phyloP scores from a whole-genome alignment of 2,888 invertebrate genomes.

The Pollenia angustigena region DNA sequence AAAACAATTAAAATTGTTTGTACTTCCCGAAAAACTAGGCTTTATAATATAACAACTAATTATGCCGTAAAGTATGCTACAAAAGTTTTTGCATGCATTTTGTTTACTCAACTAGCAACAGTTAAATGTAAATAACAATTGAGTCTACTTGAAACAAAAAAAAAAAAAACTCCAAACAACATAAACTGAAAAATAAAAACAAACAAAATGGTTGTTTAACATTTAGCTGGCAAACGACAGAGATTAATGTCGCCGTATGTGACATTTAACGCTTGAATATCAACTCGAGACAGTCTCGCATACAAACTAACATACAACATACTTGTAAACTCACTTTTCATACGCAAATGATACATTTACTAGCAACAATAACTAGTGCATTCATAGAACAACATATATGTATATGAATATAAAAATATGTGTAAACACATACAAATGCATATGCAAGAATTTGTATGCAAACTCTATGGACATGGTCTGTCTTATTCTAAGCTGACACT shows the following conservation, averaged over 20 bases:
- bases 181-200: not conserved
- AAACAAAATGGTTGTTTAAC: conserved; percentile 6
- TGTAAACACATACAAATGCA: not conserved
- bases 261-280: conserved; percentile 76
- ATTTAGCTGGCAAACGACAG: conserved; percentile 75
- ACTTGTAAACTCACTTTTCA: conserved; percentile 33
- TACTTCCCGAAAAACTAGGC: not conserved
- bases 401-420: not conserved
- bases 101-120: conserved; percentile 15
- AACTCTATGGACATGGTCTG: not conserved
- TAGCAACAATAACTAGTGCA: not conserved
- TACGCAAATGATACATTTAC: not conserved
- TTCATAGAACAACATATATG: not conserved
- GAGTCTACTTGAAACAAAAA: not conserved
- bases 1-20: not conserved
- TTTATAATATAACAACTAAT: not conserved
- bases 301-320: conserved; percentile 32
- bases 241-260: conserved; percentile 80
- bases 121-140: conserved; percentile 6
- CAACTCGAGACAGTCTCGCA: conserved; percentile 59
- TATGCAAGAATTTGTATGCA: not conserved
- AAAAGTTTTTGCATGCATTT: not conserved
- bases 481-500: conserved; percentile 11
- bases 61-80: conserved; percentile 12
- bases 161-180: conserved; percentile 2